Evolutionary conservation across 2,888 invertebrate species (phyloP).

Genomic region (Pristionchus exspectatus): DNA sequence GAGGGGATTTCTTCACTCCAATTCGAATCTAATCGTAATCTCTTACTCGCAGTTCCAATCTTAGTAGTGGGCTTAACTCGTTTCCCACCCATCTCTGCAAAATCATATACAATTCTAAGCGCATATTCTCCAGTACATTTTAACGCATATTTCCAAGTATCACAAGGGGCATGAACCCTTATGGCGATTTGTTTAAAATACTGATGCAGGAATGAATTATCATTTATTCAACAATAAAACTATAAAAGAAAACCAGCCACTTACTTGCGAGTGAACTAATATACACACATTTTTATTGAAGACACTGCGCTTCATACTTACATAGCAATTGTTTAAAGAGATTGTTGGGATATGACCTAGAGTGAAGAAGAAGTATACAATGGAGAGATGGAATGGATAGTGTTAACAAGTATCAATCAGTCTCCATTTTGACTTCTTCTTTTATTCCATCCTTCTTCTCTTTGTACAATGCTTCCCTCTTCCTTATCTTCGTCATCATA

Average conservation of each 20-base stretch:
- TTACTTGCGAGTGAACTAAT: not conserved
- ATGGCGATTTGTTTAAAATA: too few species aligned
- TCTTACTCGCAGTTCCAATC: not conserved
- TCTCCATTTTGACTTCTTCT: conserved; percentile 44
- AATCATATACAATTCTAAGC: not conserved
- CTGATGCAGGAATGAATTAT: too few species aligned
- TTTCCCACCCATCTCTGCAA: conserved; percentile 5
- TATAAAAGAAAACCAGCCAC: not conserved
- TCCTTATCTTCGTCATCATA: conserved; percentile 47
- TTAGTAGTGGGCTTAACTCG: not conserved
- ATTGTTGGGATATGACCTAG: too few species aligned
- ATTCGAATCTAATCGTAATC: not conserved
- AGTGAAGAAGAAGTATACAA: too few species aligned
- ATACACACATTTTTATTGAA: too few species aligned
- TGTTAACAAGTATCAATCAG: not conserved
- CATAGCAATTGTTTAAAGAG: too few species aligned
- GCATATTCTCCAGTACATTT: too few species aligned
- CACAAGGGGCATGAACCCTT: too few species aligned
- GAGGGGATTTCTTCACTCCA: conserved; percentile 18
- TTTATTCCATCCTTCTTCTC: not conserved
- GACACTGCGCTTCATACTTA: too few species aligned
- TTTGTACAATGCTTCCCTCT: conserved; percentile 40
- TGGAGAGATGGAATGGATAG: too few species aligned
- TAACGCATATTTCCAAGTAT: too few species aligned
- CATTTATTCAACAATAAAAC: too few species aligned